Evolutionary conservation across 1,140 invertebrate genomes (phyloP), one percentile per base, ranked within the genome.

Genomic region (Oncopodura yosiiana): DNA sequence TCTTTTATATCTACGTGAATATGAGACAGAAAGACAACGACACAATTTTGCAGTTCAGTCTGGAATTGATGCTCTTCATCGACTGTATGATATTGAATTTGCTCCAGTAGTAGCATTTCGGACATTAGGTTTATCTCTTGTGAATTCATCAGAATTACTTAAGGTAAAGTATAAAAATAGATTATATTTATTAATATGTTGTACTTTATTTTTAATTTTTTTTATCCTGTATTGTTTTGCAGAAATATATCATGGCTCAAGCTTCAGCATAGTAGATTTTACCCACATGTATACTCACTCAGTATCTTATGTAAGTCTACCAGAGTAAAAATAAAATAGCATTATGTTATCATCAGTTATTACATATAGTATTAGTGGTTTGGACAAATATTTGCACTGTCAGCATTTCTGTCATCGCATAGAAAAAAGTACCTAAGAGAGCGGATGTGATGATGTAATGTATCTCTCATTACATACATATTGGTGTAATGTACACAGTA

Each of bases 21-120:
- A 97, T 68, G 92, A 98, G 73, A 86, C 81, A 1, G 63, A 75
- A 49, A 72, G 91, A 32, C 90, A 96, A 68, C 72, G 81, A 27
- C 81, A 89, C 65, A 94, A 94, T 70, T 73, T 96, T 18, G 86
- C 91, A 3, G 85, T 87, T 0, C 86, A 95, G 79, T 66, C 86
- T 0, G 81, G 83, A 1, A 83, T 95, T 4, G 92, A 99, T 71
- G 81, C 81, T 6, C 72, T 99, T 21, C 85, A 96, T 62, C 73
- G 84, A 36, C 74, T 98, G 0, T 98, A 96, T 68, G 76, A 77
- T 57, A 82, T 80, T 9, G 77, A 83, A 27, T 79, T 82, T 18
- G 73, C 80, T 39, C 92, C 91, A 1, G 56, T 90, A 24, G 87
- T 96, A 9, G 67, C 94, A 1, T 66, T 84, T 0, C 73, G 94